Conservation (phyloP, 2,797 vertebrate genomes). For the Typhlichthys subterraneus region DNA sequence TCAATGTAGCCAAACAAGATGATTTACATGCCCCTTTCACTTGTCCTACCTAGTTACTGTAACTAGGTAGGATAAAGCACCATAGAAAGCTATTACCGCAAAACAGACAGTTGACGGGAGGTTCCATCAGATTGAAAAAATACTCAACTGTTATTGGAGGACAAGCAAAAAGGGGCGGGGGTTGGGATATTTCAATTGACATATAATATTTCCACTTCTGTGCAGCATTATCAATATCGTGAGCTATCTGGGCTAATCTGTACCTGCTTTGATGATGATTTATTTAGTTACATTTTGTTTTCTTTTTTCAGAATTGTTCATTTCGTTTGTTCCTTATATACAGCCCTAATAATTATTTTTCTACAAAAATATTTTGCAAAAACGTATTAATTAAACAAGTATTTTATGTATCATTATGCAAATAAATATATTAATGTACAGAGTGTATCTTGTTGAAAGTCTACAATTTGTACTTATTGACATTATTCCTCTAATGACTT, state of each 20-base stretch:
- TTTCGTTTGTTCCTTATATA: constrained; percentile 16
- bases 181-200: no score
- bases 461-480: not conserved
- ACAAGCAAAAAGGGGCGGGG: no score
- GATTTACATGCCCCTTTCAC: not conserved
- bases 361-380: constrained; percentile 28
- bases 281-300: no score
- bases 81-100: no score
- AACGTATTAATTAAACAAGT: constrained; percentile 15
- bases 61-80: no score
- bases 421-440: constrained; percentile 23
- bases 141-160: no score
- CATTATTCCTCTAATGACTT: not conserved
- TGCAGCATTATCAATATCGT: not conserved
- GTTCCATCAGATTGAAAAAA: no score
- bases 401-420: constrained; percentile 21
- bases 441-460: not conserved
- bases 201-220: not conserved
- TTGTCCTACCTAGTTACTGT: no score
- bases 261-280: not conserved
- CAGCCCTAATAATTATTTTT: constrained; percentile 56
- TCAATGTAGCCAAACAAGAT: not conserved
- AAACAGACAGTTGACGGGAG: no score
- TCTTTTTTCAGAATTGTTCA: not conserved
- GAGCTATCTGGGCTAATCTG: not conserved